Conservation (phyloP, 2,888 invertebrate species). For the Thelaira solivaga region DNA sequence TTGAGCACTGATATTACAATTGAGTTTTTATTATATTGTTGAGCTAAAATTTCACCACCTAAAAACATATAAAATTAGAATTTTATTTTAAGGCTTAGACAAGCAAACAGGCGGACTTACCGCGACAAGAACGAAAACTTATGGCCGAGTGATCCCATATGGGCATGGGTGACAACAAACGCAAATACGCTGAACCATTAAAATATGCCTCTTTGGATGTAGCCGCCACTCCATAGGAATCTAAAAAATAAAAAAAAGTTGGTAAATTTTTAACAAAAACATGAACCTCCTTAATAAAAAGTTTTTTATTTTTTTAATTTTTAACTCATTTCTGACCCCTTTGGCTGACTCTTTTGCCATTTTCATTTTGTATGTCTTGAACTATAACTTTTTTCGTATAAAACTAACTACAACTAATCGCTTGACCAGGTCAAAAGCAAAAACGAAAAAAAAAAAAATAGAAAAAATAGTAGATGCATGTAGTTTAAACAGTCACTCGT, state of each 20-base stretch:
- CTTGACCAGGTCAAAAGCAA: slow-evolving; percentile 56
- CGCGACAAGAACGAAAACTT: slow-evolving; percentile 88
- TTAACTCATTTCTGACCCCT: not conserved
- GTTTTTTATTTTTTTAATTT: not conserved
- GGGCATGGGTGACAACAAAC: slow-evolving; percentile 84
- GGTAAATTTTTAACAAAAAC: not conserved
- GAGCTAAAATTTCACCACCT: slow-evolving; percentile 85
- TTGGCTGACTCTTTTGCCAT: slow-evolving; percentile 9
- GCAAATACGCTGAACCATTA: slow-evolving; percentile 87
- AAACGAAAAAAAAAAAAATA: too few relatives aligned
- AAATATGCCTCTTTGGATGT: slow-evolving; percentile 86
- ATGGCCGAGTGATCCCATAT: slow-evolving; percentile 88
- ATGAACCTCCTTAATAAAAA: not conserved
- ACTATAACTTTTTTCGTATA: too few relatives aligned
- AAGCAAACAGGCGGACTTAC: too few relatives aligned
- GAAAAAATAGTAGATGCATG: not conserved
- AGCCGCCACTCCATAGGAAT: slow-evolving; percentile 62
- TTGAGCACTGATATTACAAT: slow-evolving; percentile 81
- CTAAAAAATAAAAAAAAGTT: slow-evolving; percentile 24
- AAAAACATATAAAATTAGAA: slow-evolving; percentile 28
- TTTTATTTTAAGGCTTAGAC: too few relatives aligned
- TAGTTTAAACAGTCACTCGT: not conserved
- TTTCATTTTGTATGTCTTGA: slow-evolving; percentile 22
- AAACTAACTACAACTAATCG: slow-evolving; percentile 46
- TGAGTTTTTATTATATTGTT: slow-evolving; percentile 82